Base-by-base conservation (phyloP, 1,140 invertebrate species). In the Formica exsecta region DNA sequence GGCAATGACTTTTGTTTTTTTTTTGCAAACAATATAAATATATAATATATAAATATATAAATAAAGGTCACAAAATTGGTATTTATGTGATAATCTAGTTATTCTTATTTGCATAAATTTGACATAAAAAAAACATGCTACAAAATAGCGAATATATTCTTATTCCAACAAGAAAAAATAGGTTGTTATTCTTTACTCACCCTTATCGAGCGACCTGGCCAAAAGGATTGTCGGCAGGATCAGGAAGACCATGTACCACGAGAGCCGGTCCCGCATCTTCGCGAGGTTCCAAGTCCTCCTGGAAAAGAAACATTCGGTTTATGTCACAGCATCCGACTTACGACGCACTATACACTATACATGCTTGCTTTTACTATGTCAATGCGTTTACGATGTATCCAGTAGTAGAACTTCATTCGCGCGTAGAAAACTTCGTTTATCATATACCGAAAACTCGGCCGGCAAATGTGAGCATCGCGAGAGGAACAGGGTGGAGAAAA, bases 211-310 rank as follows among this genome's bases (percentile, higher is more conserved):
- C 68, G 95, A 95, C 85, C 95, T 94, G 81, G 95, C 95, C 85
- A 95, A 92, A 74, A 95, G 92, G 76, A 95, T 94, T 86, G 95
- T 95, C 80, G 95, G 95, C 84, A 95, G 90, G 80, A 95, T 95
- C 89, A 95, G 83, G 85, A 95, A 95, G 83, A 95, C 94, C 94
- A 95, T 95, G 92, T 95, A 95, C 95, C 95, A 95, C 44, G 95
- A 95, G 75, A 95, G 93, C 91, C 95, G 94, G 92, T 95, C 95
- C 92, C 94, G 94, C 95, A 95, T 95, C 92, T 90, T 95, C 86
- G 92, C 90, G 86, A 91, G 88, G 89, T 93, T 92, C 86, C 86
- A 74, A 87, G 89, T 92, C 87, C 91, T 89, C 90, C 93, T 94
- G 91, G 9, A 89, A 92, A 85, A 61, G 38, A 77, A 73, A 65